Evolutionary conservation across 2,888 invertebrate genomes (phyloP).

Genomic region (Pelosia muscerda): DNA sequence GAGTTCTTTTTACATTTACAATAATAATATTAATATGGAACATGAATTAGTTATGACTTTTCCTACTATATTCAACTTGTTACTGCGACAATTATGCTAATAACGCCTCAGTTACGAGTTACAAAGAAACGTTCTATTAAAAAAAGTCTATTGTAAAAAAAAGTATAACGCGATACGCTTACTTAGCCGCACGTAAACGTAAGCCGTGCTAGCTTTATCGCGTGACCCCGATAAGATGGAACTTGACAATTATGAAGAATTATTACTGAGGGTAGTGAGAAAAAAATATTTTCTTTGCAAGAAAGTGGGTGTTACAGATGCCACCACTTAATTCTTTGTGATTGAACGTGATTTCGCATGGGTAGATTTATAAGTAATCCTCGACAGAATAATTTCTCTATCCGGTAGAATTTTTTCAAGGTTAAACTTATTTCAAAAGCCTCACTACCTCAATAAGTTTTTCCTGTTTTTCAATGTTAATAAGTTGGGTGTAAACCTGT

Average conservation of each 20-base stretch:
- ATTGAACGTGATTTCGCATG: slow-evolving; percentile 46
- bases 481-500: too few species aligned
- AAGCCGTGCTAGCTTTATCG: slow-evolving; percentile 23
- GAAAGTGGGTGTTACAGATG: slow-evolving; percentile 41
- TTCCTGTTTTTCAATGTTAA: neutral
- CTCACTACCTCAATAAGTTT: neutral
- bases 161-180: slow-evolving; percentile 26
- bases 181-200: slow-evolving; percentile 17
- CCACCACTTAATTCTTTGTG: slow-evolving; percentile 31
- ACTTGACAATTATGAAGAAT: slow-evolving; percentile 61
- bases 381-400: neutral
- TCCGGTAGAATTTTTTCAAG: neutral
- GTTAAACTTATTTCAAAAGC: neutral
- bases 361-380: neutral
- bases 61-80: neutral
- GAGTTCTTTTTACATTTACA: too few species aligned
- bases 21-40: neutral
- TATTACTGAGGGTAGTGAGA: slow-evolving; percentile 39
- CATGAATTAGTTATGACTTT: slow-evolving; percentile 6
- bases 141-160: slow-evolving; percentile 18
- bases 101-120: slow-evolving; percentile 12
- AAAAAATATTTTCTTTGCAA: slow-evolving; percentile 41
- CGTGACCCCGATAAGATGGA: slow-evolving; percentile 54
- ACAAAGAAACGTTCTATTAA: slow-evolving; percentile 17
- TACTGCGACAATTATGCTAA: slow-evolving; percentile 19